Evolutionary conservation across 30 jellyfish, hydroid and myxozoan species (phyloP).

Genomic region (Turritopsis rubra): DNA sequence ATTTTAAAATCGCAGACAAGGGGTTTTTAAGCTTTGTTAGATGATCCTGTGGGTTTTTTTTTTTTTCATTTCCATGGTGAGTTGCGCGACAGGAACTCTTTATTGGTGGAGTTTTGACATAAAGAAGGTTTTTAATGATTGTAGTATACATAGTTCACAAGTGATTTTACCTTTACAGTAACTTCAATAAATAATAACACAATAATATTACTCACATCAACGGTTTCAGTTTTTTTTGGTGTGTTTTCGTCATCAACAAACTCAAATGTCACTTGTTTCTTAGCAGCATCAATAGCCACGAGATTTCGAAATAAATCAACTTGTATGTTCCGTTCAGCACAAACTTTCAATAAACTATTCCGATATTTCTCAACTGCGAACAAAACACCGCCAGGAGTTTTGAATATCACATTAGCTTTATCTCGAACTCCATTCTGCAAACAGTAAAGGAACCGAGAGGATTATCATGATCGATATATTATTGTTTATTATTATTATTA

Average conservation of each 20-base stretch:
- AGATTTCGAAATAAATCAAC: slow-evolving; percentile 49
- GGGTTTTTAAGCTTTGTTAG: no score
- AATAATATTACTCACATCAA: slow-evolving; percentile 48
- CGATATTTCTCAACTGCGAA: slow-evolving; percentile 78
- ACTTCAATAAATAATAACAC: no score
- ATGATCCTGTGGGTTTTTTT: no score
- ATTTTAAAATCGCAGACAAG: no score
- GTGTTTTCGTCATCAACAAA: slow-evolving; percentile 45
- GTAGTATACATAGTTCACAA: no score
- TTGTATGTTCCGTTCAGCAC: slow-evolving; percentile 62
- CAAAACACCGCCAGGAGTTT: slow-evolving; percentile 68
- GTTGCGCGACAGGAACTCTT: no score
- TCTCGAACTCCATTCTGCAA: slow-evolving; percentile 67
- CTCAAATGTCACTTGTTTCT: slow-evolving; percentile 62
- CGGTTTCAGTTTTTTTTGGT: slow-evolving; percentile 45
- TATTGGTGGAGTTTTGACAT: no score
- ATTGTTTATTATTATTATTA: no score
- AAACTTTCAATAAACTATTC: slow-evolving; percentile 44
- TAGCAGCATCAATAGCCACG: slow-evolving; percentile 47
- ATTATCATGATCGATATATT: not conserved
- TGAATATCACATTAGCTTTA: slow-evolving; percentile 44
- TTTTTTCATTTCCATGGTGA: no score
- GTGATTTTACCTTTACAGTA: no score
- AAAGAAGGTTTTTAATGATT: no score
- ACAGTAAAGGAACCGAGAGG: not conserved